These are phyloP conservation scores for Leptopilina myrica DNA, from an alignment of 2,888 invertebrate species.

Conservation along the genomic window DNA sequence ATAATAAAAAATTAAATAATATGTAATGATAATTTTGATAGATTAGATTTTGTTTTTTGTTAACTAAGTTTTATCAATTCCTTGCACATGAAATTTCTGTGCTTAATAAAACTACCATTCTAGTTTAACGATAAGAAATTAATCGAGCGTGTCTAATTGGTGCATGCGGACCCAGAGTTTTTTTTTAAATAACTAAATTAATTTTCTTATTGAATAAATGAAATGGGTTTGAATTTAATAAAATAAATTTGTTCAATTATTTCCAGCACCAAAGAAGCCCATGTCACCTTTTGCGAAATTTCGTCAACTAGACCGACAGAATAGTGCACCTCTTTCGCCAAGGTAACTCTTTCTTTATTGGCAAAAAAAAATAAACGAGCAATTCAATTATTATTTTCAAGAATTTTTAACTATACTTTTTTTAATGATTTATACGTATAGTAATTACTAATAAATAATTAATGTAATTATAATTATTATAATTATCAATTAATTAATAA, in stretches of 20 bases:
- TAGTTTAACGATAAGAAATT: constrained; percentile 20
- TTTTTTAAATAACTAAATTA: background rate
- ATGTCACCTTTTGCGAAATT: constrained; percentile 94
- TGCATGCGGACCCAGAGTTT: constrained; percentile 53
- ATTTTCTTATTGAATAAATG: background rate
- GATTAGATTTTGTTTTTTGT: background rate
- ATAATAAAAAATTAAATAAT: no score
- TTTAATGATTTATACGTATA: no score
- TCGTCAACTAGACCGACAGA: constrained; percentile 93
- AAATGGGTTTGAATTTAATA: no score
- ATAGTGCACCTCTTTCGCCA: constrained; percentile 85
- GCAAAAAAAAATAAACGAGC: background rate
- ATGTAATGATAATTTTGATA: background rate
- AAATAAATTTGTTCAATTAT: constrained; percentile 44
- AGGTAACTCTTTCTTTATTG: constrained; percentile 80
- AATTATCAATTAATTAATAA: no score
- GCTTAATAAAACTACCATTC: constrained; percentile 19
- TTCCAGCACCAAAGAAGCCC: constrained; percentile 79
- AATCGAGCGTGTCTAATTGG: constrained; percentile 53
- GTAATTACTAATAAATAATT: no score
- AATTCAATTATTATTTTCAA: no score
- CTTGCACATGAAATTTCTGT: constrained; percentile 19
- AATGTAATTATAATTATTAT: no score
- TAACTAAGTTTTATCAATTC: constrained; percentile 10
- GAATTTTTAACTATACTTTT: no score